Percentiles rank a stretch among this genome's conserved stretches.
Evolutionary conservation across 2,797 vertebrate genomes (phyloP).

Genomic region (Platalea minor): DNA sequence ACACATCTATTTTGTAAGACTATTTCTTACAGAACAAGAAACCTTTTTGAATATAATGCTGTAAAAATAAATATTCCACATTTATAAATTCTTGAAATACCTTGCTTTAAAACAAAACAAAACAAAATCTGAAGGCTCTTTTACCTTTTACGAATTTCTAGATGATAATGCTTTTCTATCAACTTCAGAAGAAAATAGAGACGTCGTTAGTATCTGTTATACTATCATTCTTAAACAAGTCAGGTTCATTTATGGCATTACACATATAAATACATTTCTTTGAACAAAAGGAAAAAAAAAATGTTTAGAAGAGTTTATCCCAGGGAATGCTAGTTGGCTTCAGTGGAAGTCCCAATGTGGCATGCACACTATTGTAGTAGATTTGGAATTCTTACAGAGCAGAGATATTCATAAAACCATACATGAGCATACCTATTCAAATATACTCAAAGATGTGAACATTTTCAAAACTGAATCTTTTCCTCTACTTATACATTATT

Average conservation of each 20-base stretch:
- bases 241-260: neutral
- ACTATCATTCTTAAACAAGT: neutral
- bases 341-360: neutral
- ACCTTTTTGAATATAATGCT: neutral
- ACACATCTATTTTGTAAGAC: neutral
- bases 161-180: neutral
- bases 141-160: neutral
- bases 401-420: neutral
- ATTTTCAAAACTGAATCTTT: neutral
- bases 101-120: neutral
- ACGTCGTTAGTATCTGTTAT: neutral
- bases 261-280: neutral
- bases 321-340: neutral
- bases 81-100: neutral
- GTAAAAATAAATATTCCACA: neutral
- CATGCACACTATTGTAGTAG: neutral
- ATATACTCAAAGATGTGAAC: neutral
- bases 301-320: neutral
- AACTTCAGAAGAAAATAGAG: neutral
- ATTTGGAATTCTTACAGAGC: neutral
- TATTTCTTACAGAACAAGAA: neutral
- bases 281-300: neutral
- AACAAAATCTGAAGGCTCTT: neutral
- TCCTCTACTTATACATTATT: neutral
- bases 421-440: neutral